A percentile compares a stretch with the other conserved stretches of the same genome.
These are phyloP conservation scores for Cichladusa arquata DNA, from an alignment of 2,113 vertebrate genomes.

Conservation along the genomic window DNA sequence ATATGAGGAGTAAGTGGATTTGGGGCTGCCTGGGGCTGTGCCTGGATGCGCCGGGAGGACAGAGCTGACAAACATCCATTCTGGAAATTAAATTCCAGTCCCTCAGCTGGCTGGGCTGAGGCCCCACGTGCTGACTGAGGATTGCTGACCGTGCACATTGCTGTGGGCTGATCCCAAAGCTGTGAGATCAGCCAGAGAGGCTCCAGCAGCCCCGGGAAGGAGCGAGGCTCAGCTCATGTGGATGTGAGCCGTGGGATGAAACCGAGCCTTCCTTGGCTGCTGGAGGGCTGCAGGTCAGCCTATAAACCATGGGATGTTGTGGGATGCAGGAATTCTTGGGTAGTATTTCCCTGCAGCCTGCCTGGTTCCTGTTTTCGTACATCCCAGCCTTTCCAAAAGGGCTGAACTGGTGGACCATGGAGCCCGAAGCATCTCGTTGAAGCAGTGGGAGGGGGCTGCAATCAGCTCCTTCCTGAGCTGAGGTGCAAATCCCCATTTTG, in stretches of 20 bases:
- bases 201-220: background rate
- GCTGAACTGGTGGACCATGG: background rate
- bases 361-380: background rate
- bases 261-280: background rate
- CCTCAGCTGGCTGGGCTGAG: background rate
- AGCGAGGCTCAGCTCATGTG: background rate
- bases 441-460: background rate
- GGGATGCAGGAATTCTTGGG: background rate
- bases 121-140: background rate
- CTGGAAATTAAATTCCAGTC: constrained; percentile 26
- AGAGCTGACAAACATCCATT: background rate
- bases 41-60: background rate
- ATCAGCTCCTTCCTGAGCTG: background rate
- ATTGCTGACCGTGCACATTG: background rate
- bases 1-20: background rate
- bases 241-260: background rate
- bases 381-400: background rate
- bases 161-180: background rate
- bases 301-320: background rate
- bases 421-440: background rate
- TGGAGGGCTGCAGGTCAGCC: background rate
- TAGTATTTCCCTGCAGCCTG: background rate
- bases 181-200: background rate
- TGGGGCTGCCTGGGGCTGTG: background rate
- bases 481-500: background rate